Evolutionary conservation across 1,140 invertebrate genomes (phyloP).

Genomic region (Pseudoatta argentina): DNA sequence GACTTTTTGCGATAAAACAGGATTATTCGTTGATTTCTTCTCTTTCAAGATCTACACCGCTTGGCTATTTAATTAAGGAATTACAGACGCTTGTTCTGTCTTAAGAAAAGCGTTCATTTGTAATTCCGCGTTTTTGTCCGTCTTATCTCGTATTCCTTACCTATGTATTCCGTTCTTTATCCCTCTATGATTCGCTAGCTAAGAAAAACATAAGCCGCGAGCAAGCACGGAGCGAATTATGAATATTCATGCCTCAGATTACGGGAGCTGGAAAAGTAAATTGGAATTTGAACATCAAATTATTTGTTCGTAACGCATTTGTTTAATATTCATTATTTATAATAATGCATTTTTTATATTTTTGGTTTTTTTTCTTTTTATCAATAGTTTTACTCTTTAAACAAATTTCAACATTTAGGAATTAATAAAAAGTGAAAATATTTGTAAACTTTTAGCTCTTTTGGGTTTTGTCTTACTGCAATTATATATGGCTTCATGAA

Average conservation of each 20-base stretch:
- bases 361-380: background rate
- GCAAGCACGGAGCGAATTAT: slow-evolving; percentile 11
- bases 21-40: slow-evolving; percentile 24
- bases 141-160: background rate
- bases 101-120: slow-evolving; percentile 48
- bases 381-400: background rate
- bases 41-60: slow-evolving; percentile 6
- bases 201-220: slow-evolving; percentile 46
- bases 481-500: background rate
- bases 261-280: slow-evolving; percentile 4
- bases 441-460: background rate
- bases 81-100: slow-evolving; percentile 41
- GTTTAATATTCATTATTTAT: slow-evolving; percentile 36
- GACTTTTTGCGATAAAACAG: background rate
- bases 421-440: background rate
- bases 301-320: slow-evolving; percentile 5
- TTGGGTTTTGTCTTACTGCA: too few species aligned
- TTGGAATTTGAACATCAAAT: slow-evolving; percentile 17
- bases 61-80: slow-evolving; percentile 69
- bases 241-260: slow-evolving; percentile 49
- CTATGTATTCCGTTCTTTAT: slow-evolving; percentile 1
- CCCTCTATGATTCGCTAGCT: background rate
- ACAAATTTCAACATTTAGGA: background rate
- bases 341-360: background rate
- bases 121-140: slow-evolving; percentile 23